These are phyloP conservation scores for Corythoichthys intestinalis DNA, from an alignment of 2,113 vertebrate genomes.

Conservation along the genomic window DNA sequence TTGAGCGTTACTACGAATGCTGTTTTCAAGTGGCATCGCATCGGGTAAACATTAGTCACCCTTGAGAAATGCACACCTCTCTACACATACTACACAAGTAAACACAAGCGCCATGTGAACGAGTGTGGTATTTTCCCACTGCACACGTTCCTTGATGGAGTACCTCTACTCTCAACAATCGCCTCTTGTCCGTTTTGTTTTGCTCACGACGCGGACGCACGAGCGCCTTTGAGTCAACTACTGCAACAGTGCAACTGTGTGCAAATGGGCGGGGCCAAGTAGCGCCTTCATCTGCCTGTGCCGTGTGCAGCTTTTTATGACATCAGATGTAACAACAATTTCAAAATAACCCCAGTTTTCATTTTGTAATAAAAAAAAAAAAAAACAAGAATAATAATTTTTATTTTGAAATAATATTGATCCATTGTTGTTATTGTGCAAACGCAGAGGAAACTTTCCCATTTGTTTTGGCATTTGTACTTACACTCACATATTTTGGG, in stretches of 20 bases:
- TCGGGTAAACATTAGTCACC: neutral
- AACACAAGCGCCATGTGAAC: neutral
- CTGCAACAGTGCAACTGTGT: constrained; percentile 22
- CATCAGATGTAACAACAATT: neutral
- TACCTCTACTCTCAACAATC: constrained; percentile 8
- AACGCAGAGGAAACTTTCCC: too few species aligned
- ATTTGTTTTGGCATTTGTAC: too few species aligned
- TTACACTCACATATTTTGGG: too few species aligned
- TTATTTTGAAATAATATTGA: neutral
- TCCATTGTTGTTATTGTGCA: too few species aligned
- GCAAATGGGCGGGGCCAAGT: constrained; percentile 8
- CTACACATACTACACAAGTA: neutral
- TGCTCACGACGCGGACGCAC: constrained; percentile 14
- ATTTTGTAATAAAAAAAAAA: too few species aligned
- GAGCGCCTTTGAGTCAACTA: neutral
- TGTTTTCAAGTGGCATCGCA: neutral
- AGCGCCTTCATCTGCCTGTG: constrained; percentile 9
- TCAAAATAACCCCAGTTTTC: neutral
- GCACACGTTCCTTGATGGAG: constrained; percentile 28
- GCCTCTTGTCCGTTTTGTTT: constrained; percentile 1
- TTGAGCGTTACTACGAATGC: neutral
- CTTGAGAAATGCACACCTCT: neutral
- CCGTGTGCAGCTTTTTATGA: constrained; percentile 45
- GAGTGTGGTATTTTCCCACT: neutral
- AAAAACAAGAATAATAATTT: too few species aligned